These are phyloP conservation scores for Brachylomia viminalis DNA, from an alignment of 2,888 invertebrate species.

Conservation along the genomic window DNA sequence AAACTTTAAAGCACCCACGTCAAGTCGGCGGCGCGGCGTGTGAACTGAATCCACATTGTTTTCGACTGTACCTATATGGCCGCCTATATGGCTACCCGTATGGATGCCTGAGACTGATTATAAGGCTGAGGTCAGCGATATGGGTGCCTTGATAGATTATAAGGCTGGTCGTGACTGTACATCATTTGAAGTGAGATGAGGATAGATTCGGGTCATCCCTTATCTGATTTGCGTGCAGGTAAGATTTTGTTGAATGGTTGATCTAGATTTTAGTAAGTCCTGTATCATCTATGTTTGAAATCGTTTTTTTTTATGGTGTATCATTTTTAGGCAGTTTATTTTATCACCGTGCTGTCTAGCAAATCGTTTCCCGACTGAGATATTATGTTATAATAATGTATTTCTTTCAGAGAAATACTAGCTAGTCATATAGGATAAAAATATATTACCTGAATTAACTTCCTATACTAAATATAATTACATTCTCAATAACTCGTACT, in stretches of 20 bases:
- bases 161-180: constrained; percentile 25
- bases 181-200: constrained; percentile 8
- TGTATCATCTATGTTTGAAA: background rate
- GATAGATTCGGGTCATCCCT: constrained; percentile 6
- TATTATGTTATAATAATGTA: background rate
- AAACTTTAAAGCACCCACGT: constrained; percentile 65
- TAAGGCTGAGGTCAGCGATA: background rate
- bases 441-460: too few species aligned
- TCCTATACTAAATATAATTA: too few species aligned
- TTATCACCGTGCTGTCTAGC: background rate
- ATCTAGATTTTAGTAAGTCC: too few species aligned
- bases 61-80: constrained; percentile 27
- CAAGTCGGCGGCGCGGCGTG: constrained; percentile 52
- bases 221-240: constrained; percentile 19
- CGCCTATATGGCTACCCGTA: background rate
- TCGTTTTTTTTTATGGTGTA: background rate
- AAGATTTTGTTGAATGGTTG: background rate
- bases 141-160: background rate
- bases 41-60: constrained; percentile 62
- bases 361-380: background rate
- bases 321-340: background rate
- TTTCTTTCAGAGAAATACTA: too few species aligned
- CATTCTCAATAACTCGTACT: background rate
- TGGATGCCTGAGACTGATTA: background rate
- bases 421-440: too few species aligned